These are phyloP conservation scores for Xyrichtys novacula DNA, from an alignment of 2,797 vertebrate genomes.

Conservation along the genomic window DNA sequence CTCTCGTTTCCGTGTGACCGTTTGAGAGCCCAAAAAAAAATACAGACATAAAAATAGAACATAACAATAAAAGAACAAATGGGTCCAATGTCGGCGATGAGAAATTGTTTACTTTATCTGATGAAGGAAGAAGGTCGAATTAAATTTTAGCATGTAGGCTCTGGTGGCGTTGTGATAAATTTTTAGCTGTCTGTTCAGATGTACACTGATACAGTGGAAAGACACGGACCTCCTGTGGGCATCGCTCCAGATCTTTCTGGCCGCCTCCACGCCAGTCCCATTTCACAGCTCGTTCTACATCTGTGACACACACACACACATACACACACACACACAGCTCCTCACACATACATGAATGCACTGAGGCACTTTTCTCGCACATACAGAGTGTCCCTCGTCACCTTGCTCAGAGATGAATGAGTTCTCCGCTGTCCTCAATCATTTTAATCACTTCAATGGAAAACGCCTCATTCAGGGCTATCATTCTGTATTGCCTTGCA, in stretches of 20 bases:
- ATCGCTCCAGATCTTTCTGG: conserved; percentile 59
- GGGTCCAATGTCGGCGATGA: conserved; percentile 8
- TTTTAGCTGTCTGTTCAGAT: conserved; percentile 72
- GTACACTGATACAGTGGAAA: conserved; percentile 66
- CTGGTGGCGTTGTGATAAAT: conserved; percentile 53
- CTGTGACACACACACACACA: conserved; percentile 53
- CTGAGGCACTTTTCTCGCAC: conserved; percentile 50
- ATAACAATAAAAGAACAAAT: conserved; percentile 11
- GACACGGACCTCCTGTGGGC: conserved; percentile 73
- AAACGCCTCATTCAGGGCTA: conserved; percentile 78
- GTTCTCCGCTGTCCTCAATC: conserved; percentile 83
- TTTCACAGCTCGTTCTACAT: conserved; percentile 82
- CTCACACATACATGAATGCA: conserved; percentile 40
- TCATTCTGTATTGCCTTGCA: conserved; percentile 73
- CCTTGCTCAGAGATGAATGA: conserved; percentile 86
- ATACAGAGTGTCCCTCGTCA: conserved; percentile 77
- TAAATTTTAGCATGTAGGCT: conserved; percentile 49
- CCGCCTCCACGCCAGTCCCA: conserved; percentile 70
- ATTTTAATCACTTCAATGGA: conserved; percentile 86
- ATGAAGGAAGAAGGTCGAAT: conserved; percentile 81
- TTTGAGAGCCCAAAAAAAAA: neutral
- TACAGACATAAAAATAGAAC: neutral
- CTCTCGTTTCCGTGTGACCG: conserved; percentile 2
- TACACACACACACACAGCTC: neutral
- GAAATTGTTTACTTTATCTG: conserved; percentile 47